A percentile compares a stretch with the other conserved stretches of the same genome.
Conservation (phyloP, 2,888 invertebrate species). For the Camponotus fellah region DNA sequence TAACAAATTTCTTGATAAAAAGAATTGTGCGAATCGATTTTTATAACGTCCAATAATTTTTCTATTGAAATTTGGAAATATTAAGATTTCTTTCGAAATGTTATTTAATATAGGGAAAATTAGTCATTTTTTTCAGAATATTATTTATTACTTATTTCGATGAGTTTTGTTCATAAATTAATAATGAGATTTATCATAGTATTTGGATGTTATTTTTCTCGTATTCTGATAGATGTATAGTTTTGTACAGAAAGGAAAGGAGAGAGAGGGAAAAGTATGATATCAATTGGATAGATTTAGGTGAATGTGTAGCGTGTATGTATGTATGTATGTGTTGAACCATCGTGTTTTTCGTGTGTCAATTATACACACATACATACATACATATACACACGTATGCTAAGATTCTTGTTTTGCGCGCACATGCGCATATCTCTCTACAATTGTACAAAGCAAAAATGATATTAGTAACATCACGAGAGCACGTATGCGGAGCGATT, state of each 20-base stretch:
- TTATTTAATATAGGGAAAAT: not conserved
- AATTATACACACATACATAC: conserved; percentile 80
- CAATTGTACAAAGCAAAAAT: conserved; percentile 80
- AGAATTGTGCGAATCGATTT: not conserved
- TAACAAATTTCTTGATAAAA: not conserved
- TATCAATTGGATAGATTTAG: conserved; percentile 22
- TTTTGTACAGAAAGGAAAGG: not conserved
- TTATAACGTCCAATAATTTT: not conserved
- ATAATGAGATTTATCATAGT: not conserved
- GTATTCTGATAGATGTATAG: not conserved
- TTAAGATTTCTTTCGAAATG: not conserved
- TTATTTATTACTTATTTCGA: not conserved
- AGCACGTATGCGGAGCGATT: conserved; percentile 57
- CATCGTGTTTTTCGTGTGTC: conserved; percentile 53
- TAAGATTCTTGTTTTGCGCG: conserved; percentile 60
- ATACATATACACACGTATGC: conserved; percentile 72
- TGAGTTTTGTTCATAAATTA: not conserved
- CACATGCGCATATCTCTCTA: conserved; percentile 70
- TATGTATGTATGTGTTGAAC: conserved; percentile 41
- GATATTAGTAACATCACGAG: conserved; percentile 79
- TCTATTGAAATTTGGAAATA: not conserved
- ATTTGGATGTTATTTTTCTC: conserved; percentile 8
- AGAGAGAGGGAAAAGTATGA: not conserved
- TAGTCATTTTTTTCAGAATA: not conserved
- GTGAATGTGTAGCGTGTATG: conserved; percentile 41